Conservation (phyloP, 2,113 vertebrate species). For the Lamprotornis superbus region DNA sequence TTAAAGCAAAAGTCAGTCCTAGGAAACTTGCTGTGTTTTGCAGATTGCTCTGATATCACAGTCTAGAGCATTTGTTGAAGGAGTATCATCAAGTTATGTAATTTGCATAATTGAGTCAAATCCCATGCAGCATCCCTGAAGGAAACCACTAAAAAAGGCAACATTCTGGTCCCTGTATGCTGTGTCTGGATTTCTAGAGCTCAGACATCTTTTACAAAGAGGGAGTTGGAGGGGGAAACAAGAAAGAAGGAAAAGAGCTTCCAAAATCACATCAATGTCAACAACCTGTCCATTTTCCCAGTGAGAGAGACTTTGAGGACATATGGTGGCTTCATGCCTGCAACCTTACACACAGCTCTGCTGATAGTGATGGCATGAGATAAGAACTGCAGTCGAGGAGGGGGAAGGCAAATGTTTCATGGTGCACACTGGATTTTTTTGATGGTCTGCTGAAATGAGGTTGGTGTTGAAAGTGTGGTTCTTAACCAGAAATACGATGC, state of each 20-base stretch:
- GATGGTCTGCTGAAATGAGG: not conserved
- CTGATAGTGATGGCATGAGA: not conserved
- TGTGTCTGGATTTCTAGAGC: constrained; percentile 35
- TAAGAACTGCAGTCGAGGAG: not conserved
- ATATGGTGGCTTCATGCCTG: rapidly evolving
- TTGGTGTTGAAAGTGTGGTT: not conserved
- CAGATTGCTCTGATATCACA: constrained; percentile 24
- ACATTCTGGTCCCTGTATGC: constrained; percentile 23
- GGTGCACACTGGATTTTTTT: not conserved
- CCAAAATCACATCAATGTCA: not conserved
- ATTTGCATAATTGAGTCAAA: constrained; percentile 66
- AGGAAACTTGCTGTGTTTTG: constrained; percentile 35
- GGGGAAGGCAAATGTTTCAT: not conserved
- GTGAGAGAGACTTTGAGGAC: not conserved
- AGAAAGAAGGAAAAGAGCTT: not conserved
- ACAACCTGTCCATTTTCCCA: not conserved
- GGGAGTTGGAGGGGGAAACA: rapidly evolving
- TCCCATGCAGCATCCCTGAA: constrained; percentile 48
- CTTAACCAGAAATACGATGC: not conserved
- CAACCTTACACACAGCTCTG: not conserved
- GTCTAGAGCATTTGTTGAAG: constrained; percentile 53
- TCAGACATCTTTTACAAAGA: not conserved
- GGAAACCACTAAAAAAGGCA: constrained; percentile 48
- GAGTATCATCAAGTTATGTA: constrained; percentile 39
- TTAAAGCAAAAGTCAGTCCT: constrained; percentile 10